Evolutionary conservation across 2,113 vertebrate genomes (phyloP).

Genomic region (Argyrosomus japonicus): DNA sequence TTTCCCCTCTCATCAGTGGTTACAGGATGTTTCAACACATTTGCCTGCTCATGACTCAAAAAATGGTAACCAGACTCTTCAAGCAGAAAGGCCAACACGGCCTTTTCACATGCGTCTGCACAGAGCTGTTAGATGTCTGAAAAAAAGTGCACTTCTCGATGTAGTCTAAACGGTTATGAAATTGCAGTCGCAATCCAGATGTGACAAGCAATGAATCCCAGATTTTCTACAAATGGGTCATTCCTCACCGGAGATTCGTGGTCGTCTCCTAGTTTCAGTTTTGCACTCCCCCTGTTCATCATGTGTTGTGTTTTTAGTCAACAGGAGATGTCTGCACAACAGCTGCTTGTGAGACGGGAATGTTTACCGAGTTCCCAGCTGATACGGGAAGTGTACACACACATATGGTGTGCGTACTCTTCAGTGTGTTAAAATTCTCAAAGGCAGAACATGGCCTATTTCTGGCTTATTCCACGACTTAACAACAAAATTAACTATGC

Average conservation of each 20-base stretch:
- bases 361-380: conserved; percentile 46
- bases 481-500: not conserved
- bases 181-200: not conserved
- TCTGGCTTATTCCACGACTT: conserved; percentile 1
- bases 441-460: not conserved
- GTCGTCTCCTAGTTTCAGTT: conserved; percentile 18
- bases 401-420: not conserved
- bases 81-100: conserved; percentile 27
- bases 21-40: conserved; percentile 16
- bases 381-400: not conserved
- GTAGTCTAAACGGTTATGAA: not conserved
- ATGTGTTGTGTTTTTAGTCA: conserved; percentile 63
- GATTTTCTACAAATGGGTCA: not conserved
- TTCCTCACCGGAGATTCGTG: conserved; percentile 7
- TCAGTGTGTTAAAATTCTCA: not conserved
- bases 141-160: not conserved
- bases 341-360: conserved; percentile 57
- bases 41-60: conserved; percentile 22
- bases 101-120: conserved; percentile 14
- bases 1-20: conserved; percentile 46
- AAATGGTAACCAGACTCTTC: not conserved
- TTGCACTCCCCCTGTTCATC: not conserved
- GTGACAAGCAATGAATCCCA: not conserved
- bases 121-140: conserved; percentile 4
- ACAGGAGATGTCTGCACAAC: conserved; percentile 52